Conservation (phyloP, 2,888 invertebrate genomes). For the Cerastis leucographa region DNA sequence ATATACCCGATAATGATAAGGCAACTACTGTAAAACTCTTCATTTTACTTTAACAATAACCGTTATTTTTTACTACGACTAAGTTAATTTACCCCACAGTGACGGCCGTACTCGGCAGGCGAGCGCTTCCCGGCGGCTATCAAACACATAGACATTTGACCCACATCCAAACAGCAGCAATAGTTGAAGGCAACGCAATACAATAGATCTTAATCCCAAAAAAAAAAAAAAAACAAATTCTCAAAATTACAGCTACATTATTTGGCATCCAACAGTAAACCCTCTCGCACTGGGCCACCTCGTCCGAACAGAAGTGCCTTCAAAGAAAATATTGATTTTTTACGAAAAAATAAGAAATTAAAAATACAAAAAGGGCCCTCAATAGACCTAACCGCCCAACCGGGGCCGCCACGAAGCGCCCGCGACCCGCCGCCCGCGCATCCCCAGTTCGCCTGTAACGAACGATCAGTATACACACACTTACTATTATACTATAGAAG, state of each 20-base stretch:
- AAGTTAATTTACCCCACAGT: constrained; percentile 68
- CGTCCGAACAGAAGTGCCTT: constrained; percentile 99
- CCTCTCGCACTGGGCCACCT: constrained; percentile 96
- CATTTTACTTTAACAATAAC: constrained; percentile 43
- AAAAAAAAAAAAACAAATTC: constrained; percentile 68
- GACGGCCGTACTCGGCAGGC: constrained; percentile 79
- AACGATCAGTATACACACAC: constrained; percentile 87
- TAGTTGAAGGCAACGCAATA: constrained; percentile 94
- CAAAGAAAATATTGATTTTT: constrained; percentile 95
- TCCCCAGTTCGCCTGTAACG: constrained; percentile 80
- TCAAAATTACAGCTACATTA: constrained; percentile 73
- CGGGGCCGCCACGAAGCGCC: constrained; percentile 88
- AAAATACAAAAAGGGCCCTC: constrained; percentile 95
- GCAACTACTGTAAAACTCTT: constrained; percentile 60
- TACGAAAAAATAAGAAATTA: constrained; percentile 92
- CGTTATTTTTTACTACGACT: constrained; percentile 60
- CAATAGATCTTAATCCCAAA: constrained; percentile 83
- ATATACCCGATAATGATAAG: constrained; percentile 68
- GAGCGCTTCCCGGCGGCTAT: constrained; percentile 90
- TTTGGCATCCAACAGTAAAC: constrained; percentile 85
- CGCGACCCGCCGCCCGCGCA: constrained; percentile 79
- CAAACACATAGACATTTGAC: constrained; percentile 93
- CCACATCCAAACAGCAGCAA: constrained; percentile 94
- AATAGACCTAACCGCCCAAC: constrained; percentile 95
- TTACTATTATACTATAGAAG: constrained; percentile 90